These are phyloP conservation scores for Drosophila anomelani DNA, from an alignment of 2,888 invertebrate genomes.

Conservation along the genomic window DNA sequence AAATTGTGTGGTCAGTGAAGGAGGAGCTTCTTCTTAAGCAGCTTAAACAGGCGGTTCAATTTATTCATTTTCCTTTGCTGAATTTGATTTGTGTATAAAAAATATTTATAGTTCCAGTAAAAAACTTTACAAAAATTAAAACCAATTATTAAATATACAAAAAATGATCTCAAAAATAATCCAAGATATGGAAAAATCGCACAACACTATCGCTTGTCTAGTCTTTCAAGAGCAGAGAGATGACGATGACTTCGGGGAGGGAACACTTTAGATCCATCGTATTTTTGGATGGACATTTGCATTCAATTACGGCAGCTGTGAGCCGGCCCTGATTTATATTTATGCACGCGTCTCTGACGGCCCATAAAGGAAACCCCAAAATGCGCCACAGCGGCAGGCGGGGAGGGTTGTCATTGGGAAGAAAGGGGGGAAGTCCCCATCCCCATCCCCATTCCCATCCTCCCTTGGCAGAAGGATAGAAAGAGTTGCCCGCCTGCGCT, in stretches of 20 bases:
- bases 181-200: not conserved
- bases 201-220: not conserved
- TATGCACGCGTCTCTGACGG: constrained; percentile 54
- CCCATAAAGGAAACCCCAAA: constrained; percentile 73
- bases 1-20: too few species aligned
- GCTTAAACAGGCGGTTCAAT: too few species aligned
- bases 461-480: not conserved
- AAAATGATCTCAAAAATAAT: not conserved
- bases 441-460: not conserved
- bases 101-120: not conserved
- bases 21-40: too few species aligned
- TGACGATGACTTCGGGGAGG: not conserved
- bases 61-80: too few species aligned
- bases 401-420: not conserved
- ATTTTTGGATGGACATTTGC: constrained; percentile 81
- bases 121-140: not conserved
- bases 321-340: constrained; percentile 77
- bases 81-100: not conserved
- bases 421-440: not conserved
- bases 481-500: constrained; percentile 64
- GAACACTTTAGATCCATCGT: constrained; percentile 44
- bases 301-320: constrained; percentile 83
- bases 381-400: constrained; percentile 36
- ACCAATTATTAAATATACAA: not conserved
- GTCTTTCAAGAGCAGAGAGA: not conserved